phyloP scores from a whole-genome alignment of 2,888 invertebrate species.

The Megastigmus dorsalis region DNA sequence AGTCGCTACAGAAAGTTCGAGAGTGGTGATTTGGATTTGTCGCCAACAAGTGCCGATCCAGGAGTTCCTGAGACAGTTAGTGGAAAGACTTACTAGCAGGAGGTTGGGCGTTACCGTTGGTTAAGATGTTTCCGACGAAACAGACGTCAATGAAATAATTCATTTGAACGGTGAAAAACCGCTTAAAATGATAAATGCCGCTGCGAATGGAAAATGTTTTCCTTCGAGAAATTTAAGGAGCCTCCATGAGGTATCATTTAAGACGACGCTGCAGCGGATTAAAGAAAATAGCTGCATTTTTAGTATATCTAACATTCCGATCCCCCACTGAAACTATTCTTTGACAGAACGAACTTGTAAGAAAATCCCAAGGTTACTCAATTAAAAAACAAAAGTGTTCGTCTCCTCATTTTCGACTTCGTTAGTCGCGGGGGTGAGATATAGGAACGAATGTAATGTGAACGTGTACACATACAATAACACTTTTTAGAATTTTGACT shows the following conservation, averaged over 20 bases:
- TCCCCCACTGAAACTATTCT: slow-evolving; percentile 43
- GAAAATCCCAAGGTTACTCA: slow-evolving; percentile 22
- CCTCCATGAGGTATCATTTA: background rate
- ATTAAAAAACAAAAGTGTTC: slow-evolving; percentile 5
- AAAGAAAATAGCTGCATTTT: slow-evolving; percentile 43
- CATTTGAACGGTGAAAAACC: background rate
- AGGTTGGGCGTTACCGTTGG: slow-evolving; percentile 50
- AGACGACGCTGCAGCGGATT: background rate
- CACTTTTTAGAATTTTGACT: slow-evolving; percentile 45
- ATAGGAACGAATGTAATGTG: background rate
- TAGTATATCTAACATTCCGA: slow-evolving; percentile 56
- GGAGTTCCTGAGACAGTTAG: slow-evolving; percentile 68
- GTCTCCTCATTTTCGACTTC: slow-evolving; percentile 6
- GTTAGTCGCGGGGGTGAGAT: background rate
- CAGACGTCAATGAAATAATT: slow-evolving; percentile 44
- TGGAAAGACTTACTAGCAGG: slow-evolving; percentile 68
- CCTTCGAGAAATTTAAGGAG: background rate
- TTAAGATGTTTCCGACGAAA: slow-evolving; percentile 51
- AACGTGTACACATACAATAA: slow-evolving; percentile 26
- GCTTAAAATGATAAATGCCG: background rate
- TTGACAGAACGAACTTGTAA: slow-evolving; percentile 25
- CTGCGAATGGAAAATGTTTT: slow-evolving; percentile 10
- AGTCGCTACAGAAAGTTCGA: slow-evolving; percentile 70
- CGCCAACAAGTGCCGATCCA: slow-evolving; percentile 65
- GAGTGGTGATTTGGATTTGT: slow-evolving; percentile 67